phyloP scores from a whole-genome alignment of 2,113 vertebrate genomes.

The Pelvicachromis taeniatus region DNA sequence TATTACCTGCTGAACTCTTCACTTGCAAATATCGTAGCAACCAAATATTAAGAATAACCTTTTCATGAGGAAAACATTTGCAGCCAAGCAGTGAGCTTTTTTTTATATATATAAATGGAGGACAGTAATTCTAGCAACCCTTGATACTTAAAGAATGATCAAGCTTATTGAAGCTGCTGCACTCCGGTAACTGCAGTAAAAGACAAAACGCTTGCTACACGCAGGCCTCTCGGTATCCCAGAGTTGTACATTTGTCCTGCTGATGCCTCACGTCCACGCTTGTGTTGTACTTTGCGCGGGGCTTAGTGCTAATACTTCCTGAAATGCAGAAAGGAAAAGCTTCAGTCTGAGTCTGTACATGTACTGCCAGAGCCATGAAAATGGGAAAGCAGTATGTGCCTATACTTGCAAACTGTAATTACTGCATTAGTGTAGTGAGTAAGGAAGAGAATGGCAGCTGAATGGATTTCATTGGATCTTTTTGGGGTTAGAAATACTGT shows the following conservation, averaged over 20 bases:
- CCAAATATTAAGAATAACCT: background rate
- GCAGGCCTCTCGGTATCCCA: background rate
- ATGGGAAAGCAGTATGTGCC: background rate
- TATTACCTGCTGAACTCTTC: background rate
- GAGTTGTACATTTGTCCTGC: background rate
- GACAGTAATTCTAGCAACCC: background rate
- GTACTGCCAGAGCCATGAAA: background rate
- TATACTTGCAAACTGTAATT: background rate
- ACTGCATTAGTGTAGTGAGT: background rate
- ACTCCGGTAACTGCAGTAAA: background rate
- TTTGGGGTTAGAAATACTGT: background rate
- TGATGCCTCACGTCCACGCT: background rate
- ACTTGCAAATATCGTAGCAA: background rate
- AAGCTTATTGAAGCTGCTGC: background rate
- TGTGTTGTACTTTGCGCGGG: background rate
- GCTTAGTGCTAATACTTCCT: background rate
- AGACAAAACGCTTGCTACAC: background rate
- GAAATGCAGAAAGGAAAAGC: background rate
- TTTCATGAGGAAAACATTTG: fast-evolving
- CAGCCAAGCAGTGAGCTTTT: background rate
- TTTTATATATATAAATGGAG: fast-evolving
- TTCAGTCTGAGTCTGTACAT: background rate
- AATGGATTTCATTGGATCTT: background rate
- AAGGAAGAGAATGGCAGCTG: background rate
- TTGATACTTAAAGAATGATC: fast-evolving